phyloP scores from a whole-genome alignment of 23 tunicate species.

The Clavelina lepadiformis region DNA sequence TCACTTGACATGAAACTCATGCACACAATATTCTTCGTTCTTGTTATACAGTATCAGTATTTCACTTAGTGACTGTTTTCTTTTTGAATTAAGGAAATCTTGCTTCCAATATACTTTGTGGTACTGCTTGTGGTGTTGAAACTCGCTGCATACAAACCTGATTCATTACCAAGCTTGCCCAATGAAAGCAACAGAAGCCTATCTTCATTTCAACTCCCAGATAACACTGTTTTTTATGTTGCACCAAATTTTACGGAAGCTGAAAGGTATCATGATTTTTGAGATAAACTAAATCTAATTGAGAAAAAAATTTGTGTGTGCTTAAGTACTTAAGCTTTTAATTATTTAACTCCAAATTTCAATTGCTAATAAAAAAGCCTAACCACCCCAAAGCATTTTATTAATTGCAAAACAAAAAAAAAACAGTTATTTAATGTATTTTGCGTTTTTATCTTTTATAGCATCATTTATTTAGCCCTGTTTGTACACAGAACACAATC shows the following conservation, averaged over 20 bases:
- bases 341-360: no score
- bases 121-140: conserved; percentile 70
- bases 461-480: no score
- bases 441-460: no score
- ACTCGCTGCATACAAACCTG: conserved; percentile 63
- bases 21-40: background rate
- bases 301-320: no score
- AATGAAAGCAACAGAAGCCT: background rate
- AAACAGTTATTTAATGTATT: no score
- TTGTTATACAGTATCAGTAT: background rate
- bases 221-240: conserved; percentile 27
- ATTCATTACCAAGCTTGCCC: conserved; percentile 20
- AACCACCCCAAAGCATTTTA: no score
- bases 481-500: no score
- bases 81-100: conserved; percentile 51
- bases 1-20: background rate
- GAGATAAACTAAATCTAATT: no score
- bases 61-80: background rate
- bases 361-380: no score
- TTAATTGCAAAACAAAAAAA: no score
- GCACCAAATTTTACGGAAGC: conserved; percentile 76
- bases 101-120: conserved; percentile 80
- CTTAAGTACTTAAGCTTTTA: no score
- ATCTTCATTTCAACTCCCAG: background rate
- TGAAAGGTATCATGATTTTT: no score